Conservation (phyloP, 2,888 invertebrate genomes). For the Tenodera sinensis region DNA sequence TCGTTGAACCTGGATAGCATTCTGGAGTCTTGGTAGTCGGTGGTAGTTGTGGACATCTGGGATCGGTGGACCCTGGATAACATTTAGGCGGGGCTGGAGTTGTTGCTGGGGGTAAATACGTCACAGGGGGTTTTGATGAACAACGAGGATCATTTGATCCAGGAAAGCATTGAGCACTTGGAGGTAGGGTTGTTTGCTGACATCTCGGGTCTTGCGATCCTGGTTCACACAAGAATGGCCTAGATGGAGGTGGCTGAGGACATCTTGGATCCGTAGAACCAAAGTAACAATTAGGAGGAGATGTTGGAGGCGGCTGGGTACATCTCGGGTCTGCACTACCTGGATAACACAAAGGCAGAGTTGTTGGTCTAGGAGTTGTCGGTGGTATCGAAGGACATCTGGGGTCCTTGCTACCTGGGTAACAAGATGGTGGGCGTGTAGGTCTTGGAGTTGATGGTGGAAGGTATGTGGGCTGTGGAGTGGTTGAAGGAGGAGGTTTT, state of each 20-base stretch:
- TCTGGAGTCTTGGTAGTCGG: neutral
- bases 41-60: constrained; percentile 24
- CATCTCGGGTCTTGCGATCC: constrained; percentile 37
- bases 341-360: constrained; percentile 39
- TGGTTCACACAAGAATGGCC: constrained; percentile 34
- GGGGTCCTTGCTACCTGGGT: constrained; percentile 29
- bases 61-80: neutral
- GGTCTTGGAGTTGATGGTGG: neutral
- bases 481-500: constrained; percentile 22
- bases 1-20: constrained; percentile 30
- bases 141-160: constrained; percentile 27
- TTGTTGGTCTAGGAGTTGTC: neutral
- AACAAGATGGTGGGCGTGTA: constrained; percentile 31
- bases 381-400: neutral
- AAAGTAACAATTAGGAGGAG: constrained; percentile 20
- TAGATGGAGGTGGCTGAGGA: constrained; percentile 30
- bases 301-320: constrained; percentile 29
- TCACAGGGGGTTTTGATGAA: constrained; percentile 22
- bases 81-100: neutral
- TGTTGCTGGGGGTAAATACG: neutral
- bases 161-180: constrained; percentile 12
- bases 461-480: neutral
- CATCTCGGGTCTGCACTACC: constrained; percentile 40
- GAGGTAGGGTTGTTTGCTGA: constrained; percentile 36
- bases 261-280: constrained; percentile 28